Evolutionary conservation across 2,888 invertebrate genomes (phyloP).

Genomic region (Choreutis nemorana): DNA sequence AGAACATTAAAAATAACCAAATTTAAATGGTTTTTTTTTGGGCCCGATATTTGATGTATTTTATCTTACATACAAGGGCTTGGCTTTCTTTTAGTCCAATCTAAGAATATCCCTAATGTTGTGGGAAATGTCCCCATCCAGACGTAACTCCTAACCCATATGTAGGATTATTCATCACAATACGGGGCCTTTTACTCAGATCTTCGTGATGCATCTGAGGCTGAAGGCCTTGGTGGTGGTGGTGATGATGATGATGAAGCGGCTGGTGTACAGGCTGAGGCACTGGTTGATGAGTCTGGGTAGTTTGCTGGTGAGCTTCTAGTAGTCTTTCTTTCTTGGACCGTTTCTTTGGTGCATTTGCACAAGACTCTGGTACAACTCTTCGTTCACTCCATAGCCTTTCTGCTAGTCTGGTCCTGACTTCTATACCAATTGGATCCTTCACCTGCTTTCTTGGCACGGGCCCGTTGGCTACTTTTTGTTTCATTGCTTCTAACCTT

Average conservation of each 20-base stretch:
- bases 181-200: slow-evolving; percentile 34
- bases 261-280: slow-evolving; percentile 11
- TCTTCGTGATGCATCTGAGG: slow-evolving; percentile 30
- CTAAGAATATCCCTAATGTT: slow-evolving; percentile 21
- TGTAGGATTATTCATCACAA: slow-evolving; percentile 30
- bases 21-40: slow-evolving; percentile 5
- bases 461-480: slow-evolving; percentile 48
- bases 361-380: slow-evolving; percentile 25
- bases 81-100: too few relatives aligned
- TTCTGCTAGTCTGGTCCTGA: slow-evolving; percentile 29
- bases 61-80: too few relatives aligned
- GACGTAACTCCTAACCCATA: slow-evolving; percentile 36
- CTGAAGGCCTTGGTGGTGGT: slow-evolving; percentile 12
- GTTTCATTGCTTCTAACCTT: slow-evolving; percentile 47
- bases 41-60: slow-evolving; percentile 1
- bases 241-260: slow-evolving; percentile 9
- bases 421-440: slow-evolving; percentile 27
- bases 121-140: slow-evolving; percentile 48
- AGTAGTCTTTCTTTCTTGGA: slow-evolving; percentile 35
- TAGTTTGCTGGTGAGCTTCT: slow-evolving; percentile 19
- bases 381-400: slow-evolving; percentile 41
- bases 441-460: slow-evolving; percentile 36
- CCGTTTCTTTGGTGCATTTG: slow-evolving; percentile 33
- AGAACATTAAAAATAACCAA: too few relatives aligned
- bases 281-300: slow-evolving; percentile 9